Evolutionary conservation across 2,797 vertebrate genomes (phyloP).

Genomic region (Lepilemur septentrionalis): DNA sequence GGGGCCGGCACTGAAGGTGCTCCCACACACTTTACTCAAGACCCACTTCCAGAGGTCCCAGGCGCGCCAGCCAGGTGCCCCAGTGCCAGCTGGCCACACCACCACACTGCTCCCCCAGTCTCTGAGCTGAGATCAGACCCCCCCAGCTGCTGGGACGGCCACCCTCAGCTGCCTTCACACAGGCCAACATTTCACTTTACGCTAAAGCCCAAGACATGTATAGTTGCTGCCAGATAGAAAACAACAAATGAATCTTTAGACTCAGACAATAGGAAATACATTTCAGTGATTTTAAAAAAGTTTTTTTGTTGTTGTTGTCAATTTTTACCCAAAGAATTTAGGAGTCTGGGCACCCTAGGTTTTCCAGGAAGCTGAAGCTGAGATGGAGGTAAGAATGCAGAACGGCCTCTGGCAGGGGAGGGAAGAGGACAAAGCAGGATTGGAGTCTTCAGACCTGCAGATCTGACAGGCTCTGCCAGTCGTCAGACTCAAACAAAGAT

Average conservation of each 20-base stretch:
- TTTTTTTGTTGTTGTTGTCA: background rate
- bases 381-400: background rate
- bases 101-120: background rate
- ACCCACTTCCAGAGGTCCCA: background rate
- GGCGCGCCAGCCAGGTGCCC: background rate
- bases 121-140: background rate
- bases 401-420: background rate
- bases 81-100: background rate
- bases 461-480: background rate
- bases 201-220: background rate
- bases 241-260: background rate
- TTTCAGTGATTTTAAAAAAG: background rate
- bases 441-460: background rate
- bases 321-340: slow-evolving; percentile 15
- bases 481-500: too few relatives aligned
- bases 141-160: background rate
- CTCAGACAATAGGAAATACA: background rate
- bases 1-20: background rate
- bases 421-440: background rate
- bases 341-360: background rate
- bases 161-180: background rate
- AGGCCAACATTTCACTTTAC: background rate
- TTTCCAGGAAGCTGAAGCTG: background rate
- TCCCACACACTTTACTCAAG: background rate
- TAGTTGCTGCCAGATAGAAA: background rate